Percentiles rank a stretch among this genome's conserved stretches.
phyloP scores from a whole-genome alignment of 2,113 vertebrate species.

The Colaptes auratus region DNA sequence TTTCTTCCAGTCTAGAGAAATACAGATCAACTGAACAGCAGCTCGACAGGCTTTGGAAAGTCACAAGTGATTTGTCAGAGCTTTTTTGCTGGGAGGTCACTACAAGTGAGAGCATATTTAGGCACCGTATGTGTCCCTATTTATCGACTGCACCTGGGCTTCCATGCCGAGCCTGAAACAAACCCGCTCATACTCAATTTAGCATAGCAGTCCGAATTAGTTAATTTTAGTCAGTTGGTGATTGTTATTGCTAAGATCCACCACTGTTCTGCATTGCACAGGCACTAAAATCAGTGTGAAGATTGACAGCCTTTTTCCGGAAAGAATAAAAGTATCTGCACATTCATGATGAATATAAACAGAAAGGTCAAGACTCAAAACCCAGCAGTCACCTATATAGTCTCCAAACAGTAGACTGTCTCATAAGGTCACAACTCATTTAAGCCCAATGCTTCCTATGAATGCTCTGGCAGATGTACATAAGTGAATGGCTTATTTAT shows the following conservation, averaged over 20 bases:
- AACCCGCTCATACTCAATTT: constrained; percentile 56
- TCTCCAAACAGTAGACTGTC: constrained; percentile 64
- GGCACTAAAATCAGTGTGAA: constrained; percentile 58
- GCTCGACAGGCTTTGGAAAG: constrained; percentile 25
- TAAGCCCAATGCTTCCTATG: constrained; percentile 48
- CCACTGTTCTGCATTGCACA: constrained; percentile 36
- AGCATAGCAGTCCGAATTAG: constrained; percentile 57
- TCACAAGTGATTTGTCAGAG: constrained; percentile 64
- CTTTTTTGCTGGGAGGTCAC: constrained; percentile 25
- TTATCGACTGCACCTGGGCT: constrained; percentile 53
- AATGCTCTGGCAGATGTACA: constrained; percentile 62
- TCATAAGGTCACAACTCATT: constrained; percentile 71
- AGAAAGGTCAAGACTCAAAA: constrained; percentile 72
- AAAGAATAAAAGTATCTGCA: constrained; percentile 66
- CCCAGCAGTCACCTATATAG: constrained; percentile 72
- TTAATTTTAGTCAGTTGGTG: constrained; percentile 64
- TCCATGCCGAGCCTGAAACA: constrained; percentile 58
- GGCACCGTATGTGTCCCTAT: constrained; percentile 64
- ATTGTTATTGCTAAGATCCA: constrained; percentile 63
- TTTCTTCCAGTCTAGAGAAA: constrained; percentile 51
- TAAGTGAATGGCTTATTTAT: constrained; percentile 62
- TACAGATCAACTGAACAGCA: constrained; percentile 15
- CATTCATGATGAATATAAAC: constrained; percentile 71
- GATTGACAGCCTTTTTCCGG: constrained; percentile 64
- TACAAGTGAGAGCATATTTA: not conserved